These are phyloP conservation scores for Tetragonisca angustula DNA, from an alignment of 2,888 invertebrate genomes.

Conservation along the genomic window DNA sequence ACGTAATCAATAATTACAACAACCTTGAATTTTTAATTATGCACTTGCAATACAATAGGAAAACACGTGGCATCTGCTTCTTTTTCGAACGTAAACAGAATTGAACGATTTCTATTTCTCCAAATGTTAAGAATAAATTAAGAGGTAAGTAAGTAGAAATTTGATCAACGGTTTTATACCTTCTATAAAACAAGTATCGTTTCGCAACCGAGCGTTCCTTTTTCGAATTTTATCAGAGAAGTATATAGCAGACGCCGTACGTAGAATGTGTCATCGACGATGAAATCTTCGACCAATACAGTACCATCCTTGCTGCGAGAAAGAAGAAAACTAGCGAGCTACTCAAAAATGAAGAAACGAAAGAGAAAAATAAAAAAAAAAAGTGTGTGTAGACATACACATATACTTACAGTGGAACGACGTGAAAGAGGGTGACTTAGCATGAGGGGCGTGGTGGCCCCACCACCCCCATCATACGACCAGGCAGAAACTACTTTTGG, in stretches of 20 bases:
- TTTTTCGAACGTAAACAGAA: background rate
- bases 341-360: slow-evolving; percentile 17
- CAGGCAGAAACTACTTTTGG: slow-evolving; percentile 69
- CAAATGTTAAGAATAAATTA: background rate
- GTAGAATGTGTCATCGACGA: slow-evolving; percentile 66
- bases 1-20: slow-evolving; percentile 26
- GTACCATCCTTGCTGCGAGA: slow-evolving; percentile 53
- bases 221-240: slow-evolving; percentile 54
- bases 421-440: slow-evolving; percentile 69
- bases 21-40: slow-evolving; percentile 36
- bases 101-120: background rate
- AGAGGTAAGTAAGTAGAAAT: background rate
- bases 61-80: background rate
- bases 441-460: slow-evolving; percentile 74
- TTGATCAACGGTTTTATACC: background rate
- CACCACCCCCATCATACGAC: slow-evolving; percentile 65
- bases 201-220: slow-evolving; percentile 5
- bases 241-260: slow-evolving; percentile 46
- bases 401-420: slow-evolving; percentile 52
- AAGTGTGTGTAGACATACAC: slow-evolving; percentile 37
- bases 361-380: slow-evolving; percentile 38
- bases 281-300: slow-evolving; percentile 52
- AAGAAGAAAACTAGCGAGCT: slow-evolving; percentile 29
- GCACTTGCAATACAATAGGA: slow-evolving; percentile 6
- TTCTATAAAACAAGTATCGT: slow-evolving; percentile 9